Base-by-base conservation (phyloP, 2,113 vertebrate genomes). In the Oreochromis tanganicae region DNA sequence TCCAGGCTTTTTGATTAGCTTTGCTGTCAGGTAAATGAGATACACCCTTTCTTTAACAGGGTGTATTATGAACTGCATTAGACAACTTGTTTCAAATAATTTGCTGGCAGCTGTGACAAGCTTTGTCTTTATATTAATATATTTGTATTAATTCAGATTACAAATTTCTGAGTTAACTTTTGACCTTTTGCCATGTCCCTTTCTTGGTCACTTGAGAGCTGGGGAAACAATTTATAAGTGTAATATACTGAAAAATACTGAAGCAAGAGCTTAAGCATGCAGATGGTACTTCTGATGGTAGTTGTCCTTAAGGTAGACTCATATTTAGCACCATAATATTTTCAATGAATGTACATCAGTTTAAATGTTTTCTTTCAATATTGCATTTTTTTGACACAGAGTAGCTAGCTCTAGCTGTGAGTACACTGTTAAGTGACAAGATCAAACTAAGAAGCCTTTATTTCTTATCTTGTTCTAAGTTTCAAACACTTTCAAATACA, bases 11-110 rank as follows among this genome's bases (percentile, higher is more conserved):
- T 84, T 90, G 81, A 89, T 87, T 83, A 80, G 83, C 82, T 83
- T 56, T 52, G 38, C 36, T 89, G 88, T 68, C 86, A 91, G 87
- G 88, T 89, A 87, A 85, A 92, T 88, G 73, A 93, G 84, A 80
- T 85, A 83, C 48, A 17, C 57, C 34, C 16, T 41, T 13, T 52
- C 73, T 14, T 9, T 50, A 80, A 38, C 55, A 71, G 9, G 48
- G 43, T 7, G 81, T 66, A 41, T 87, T 52, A 21, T 71, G 56
- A 87, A 52, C 21, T 43, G 36, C 12, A 82, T 21, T 10, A 19
- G 32, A 34, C 6, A 4, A 19, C 9, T 68, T 59, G 21, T 32
- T 63, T 5, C 38, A 5, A n/a, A 27, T 32, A 13, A 48, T 50
- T 88, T 81, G 3, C 38, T 43, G 16, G 43, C 24, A 32, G 24